Evolutionary conservation across 2,113 vertebrate species (phyloP), one percentile per base, ranked within the genome.

Genomic region (Sialia sialis): DNA sequence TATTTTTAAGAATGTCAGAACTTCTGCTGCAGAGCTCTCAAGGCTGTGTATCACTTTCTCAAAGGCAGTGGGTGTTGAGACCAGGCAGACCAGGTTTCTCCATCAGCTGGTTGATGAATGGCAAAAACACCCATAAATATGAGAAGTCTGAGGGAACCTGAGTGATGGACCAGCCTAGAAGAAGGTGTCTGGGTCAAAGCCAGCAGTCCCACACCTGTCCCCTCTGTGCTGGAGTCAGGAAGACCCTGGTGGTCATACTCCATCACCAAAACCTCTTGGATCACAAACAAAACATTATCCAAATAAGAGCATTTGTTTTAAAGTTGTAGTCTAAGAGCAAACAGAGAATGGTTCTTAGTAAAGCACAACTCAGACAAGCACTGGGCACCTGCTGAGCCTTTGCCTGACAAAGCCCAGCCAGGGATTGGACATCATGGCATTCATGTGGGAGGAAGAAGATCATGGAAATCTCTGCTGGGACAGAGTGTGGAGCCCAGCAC

Each of bases 131-230:
- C 43, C 7, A 4, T 55, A 67, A 83, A 80, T 30, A 46, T 13
- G 46, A 69, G 63, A 80, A 55, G 8, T 62, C 55, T 63, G 34
- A 69, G 48, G 38, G 22, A 87, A n/a, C 16, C 3, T 3, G 30
- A 51, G 48, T 43, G 27, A n/a, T 3, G 6, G 48, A 58, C 16
- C 26, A n/a, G 34, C 0, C 0, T 4, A 72, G 54, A 46, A 51
- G 54, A 20, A 52, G 15, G 54, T 52, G 3, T 69, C 70, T 69
- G 0, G 0, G 43, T 38, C 64, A 52, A 36, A 63, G 48, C 34
- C 2, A 4, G 19, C 0, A 0, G 27, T 73, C 38, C 30, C 7
- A 3, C 11, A 9, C 54, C 0, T n/a, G 46, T 46, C 8, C 22
- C 23, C 49, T 68, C 67, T 63, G 27, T 29, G 43, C 49, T 0